Evolutionary conservation across 2,888 invertebrate species (phyloP).

Genomic region (Thera britannica): DNA sequence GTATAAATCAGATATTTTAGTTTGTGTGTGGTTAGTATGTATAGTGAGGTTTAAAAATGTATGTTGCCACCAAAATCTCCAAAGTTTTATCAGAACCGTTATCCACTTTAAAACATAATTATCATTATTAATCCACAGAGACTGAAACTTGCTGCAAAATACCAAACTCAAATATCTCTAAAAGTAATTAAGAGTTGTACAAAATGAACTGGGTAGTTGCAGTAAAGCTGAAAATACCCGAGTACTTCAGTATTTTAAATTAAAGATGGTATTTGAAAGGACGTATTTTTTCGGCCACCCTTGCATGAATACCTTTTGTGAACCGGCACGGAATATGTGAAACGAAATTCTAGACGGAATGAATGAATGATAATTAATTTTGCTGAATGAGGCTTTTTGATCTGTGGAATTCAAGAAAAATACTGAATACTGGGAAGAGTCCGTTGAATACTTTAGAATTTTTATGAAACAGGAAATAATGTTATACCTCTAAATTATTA

Average conservation of each 20-base stretch:
- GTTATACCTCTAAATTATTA: too few species aligned
- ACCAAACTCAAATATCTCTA: conserved; percentile 8
- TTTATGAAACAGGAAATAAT: background rate
- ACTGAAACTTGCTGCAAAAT: conserved; percentile 13
- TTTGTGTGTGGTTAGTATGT: too few species aligned
- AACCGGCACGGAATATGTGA: conserved; percentile 6
- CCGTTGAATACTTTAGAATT: conserved; percentile 1
- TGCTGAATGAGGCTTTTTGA: conserved; percentile 24
- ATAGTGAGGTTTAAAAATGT: too few species aligned
- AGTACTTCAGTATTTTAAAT: conserved; percentile 22
- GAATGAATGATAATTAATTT: conserved; percentile 32
- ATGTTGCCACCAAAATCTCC: too few species aligned
- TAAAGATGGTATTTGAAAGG: conserved; percentile 31
- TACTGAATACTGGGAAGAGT: conserved; percentile 16
- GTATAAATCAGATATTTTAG: background rate
- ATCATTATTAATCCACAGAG: conserved; percentile 3
- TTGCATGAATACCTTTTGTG: conserved; percentile 9
- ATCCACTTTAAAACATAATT: conserved; percentile 1
- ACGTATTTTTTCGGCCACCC: conserved; percentile 26
- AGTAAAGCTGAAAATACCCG: conserved; percentile 15
- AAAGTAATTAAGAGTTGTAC: conserved; percentile 29
- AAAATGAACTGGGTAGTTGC: conserved; percentile 5
- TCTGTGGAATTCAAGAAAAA: conserved; percentile 28
- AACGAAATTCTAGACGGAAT: conserved; percentile 13
- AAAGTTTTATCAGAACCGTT: too few species aligned